Conservation (phyloP, 2,113 vertebrate species). For the Bombycilla garrulus region DNA sequence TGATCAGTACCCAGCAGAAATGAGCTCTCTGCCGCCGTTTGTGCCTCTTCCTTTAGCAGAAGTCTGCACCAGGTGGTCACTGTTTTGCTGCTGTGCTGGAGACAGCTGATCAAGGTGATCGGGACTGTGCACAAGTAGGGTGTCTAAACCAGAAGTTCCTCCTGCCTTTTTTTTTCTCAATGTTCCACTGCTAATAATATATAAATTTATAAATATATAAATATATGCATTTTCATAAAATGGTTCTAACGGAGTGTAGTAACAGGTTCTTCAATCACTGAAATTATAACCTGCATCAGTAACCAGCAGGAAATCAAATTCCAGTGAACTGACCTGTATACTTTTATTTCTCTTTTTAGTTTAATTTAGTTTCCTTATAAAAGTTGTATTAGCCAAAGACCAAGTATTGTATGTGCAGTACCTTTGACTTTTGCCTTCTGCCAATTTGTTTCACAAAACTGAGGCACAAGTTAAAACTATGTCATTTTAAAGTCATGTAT, state of each 20-base stretch:
- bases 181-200: neutral
- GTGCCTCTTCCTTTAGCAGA: neutral
- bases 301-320: neutral
- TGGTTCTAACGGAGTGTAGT: neutral
- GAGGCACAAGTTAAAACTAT: neutral
- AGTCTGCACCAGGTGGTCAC: too few relatives aligned
- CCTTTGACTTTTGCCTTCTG: neutral
- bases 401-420: neutral
- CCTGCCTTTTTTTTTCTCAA: fast-evolving
- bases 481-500: neutral
- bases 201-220: neutral
- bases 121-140: neutral
- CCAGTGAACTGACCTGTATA: neutral
- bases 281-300: neutral
- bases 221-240: neutral
- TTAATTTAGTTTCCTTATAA: neutral
- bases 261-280: neutral
- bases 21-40: neutral
- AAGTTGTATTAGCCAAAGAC: neutral
- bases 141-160: neutral
- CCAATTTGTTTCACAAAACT: neutral
- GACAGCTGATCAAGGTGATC: neutral
- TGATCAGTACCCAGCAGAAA: neutral
- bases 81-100: neutral
- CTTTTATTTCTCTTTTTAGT: neutral